Base-by-base conservation (phyloP, 2,797 vertebrate genomes). In the Balearica regulorum region DNA sequence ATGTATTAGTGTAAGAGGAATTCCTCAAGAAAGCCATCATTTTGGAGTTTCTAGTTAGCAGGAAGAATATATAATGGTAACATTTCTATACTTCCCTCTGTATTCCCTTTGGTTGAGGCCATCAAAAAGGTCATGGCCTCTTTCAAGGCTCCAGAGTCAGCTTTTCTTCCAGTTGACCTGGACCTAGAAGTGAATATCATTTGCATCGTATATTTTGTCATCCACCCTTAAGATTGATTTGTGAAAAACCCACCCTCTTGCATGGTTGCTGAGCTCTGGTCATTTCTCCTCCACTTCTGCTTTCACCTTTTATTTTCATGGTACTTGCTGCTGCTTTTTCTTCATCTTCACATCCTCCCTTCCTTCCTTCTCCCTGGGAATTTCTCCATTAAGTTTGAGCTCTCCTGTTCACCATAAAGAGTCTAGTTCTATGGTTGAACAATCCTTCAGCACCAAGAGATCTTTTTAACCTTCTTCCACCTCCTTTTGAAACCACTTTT, bases 1-100 rank as follows among this genome's bases (percentile, higher is more conserved):
- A 81, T 82, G 7, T 83, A 39, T 78, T 89, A 72, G 25, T 75
- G 16, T 95, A 78, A 93, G 83, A 96, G 72, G 51, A 94, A 86
- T 96, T 96, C 85, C 92, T 93, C 39, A 64, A 93, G 53, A 93
- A 85, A 97, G 96, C 97, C 97, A 97, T 97, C 95, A 97, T 97
- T 97, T 97, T 96, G 96, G 95, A 95, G n/a, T 95, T 94, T 95
- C 54, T 96, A 86, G 81, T 46, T 94, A 80, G 78, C 65, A 91
- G 54, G 66, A 90, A 78, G 61, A 77, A 69, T 66, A 49, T 71
- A 9, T 48, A 76, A 92, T 44, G 92, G 93, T 97, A 97, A 96
- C 82, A 94, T 73, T 83, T 93, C 90, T 83, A 19, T 43, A 18
- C 70, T 91, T 80, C 79, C 60, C 70, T 90, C 33, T 93, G 22